Percentiles rank a stretch among this genome's conserved stretches.
phyloP scores from a whole-genome alignment of 1,140 invertebrate species.

The Platorchestia sp. region DNA sequence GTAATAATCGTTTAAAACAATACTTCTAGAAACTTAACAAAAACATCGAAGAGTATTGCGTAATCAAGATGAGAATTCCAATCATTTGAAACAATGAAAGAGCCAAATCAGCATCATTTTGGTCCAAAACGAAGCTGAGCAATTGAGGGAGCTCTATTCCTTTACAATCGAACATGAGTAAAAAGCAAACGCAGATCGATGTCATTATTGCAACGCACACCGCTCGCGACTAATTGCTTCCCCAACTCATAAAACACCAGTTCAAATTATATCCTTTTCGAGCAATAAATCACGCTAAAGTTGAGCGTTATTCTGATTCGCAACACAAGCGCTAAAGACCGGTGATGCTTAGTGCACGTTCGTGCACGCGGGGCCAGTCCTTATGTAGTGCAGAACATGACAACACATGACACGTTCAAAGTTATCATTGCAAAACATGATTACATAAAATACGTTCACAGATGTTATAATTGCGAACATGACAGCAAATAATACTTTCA shows the following conservation, averaged over 20 bases:
- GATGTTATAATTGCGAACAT: too few species aligned
- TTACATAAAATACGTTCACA: too few species aligned
- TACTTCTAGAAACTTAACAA: too few species aligned
- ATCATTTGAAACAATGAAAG: too few species aligned
- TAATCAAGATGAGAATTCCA: too few species aligned
- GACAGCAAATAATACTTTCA: too few species aligned
- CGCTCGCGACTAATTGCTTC: not conserved
- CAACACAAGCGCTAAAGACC: not conserved
- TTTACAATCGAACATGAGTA: not conserved
- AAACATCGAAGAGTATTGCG: too few species aligned
- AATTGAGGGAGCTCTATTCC: not conserved
- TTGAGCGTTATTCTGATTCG: not conserved
- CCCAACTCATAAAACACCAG: not conserved
- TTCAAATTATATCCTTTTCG: not conserved
- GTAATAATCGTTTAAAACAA: too few species aligned
- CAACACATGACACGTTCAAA: not conserved
- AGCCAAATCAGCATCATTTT: not conserved
- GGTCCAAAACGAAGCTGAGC: not conserved
- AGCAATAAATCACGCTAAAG: not conserved
- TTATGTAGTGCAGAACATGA: not conserved
- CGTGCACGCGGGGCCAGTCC: not conserved
- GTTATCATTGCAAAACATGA: too few species aligned
- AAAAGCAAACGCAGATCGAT: not conserved
- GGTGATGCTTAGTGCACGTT: not conserved
- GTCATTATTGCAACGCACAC: not conserved